phyloP scores from a whole-genome alignment of 2,113 vertebrate species.

The Hemiscyllium ocellatum region DNA sequence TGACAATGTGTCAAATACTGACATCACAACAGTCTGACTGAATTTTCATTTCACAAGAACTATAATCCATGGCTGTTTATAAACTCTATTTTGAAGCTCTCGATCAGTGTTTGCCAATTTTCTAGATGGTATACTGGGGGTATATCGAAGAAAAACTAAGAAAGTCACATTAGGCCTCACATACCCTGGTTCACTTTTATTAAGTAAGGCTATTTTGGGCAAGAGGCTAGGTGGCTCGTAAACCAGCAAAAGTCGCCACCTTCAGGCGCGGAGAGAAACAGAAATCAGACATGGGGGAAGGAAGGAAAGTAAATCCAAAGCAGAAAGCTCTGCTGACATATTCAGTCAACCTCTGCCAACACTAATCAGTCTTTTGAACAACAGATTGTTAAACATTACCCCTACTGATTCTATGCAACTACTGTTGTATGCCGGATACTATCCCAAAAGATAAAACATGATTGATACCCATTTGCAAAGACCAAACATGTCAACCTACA shows the following conservation, averaged over 20 bases:
- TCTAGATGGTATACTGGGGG: neutral
- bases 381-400: conserved; percentile 1
- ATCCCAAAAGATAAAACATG: conserved; percentile 17
- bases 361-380: neutral
- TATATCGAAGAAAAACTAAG: neutral
- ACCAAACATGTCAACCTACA: neutral
- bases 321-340: neutral
- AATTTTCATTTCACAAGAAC: neutral
- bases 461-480: neutral
- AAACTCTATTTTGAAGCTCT: neutral
- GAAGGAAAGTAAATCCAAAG: neutral
- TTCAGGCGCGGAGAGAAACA: neutral
- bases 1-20: neutral
- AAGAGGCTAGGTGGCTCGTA: neutral
- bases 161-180: neutral
- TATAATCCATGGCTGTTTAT: neutral
- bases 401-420: too few species aligned
- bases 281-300: neutral
- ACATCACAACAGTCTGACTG: neutral
- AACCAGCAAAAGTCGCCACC: neutral
- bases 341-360: neutral
- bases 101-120: neutral
- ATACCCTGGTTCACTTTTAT: neutral
- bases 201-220: neutral
- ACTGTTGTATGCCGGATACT: neutral